Conservation (phyloP, 2,888 invertebrate genomes). For the Stratiomys singularior region DNA sequence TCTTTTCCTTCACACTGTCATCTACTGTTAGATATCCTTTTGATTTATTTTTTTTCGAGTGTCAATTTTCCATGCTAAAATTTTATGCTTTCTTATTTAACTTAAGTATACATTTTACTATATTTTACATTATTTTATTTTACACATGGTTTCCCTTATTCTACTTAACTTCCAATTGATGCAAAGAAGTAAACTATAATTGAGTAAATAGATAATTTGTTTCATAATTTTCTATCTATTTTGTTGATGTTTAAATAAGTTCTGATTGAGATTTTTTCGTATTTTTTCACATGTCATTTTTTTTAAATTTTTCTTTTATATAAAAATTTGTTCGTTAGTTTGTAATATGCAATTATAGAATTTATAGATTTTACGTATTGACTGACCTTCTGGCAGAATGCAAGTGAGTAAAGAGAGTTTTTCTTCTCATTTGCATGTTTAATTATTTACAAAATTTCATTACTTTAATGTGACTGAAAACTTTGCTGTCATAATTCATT, state of each 20-base stretch:
- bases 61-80: constrained; percentile 16
- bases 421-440: too few relatives aligned
- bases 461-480: too few relatives aligned
- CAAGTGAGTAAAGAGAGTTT: not conserved
- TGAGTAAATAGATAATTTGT: constrained; percentile 24
- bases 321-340: constrained; percentile 1
- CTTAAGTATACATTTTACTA: constrained; percentile 22
- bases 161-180: constrained; percentile 2
- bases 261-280: constrained; percentile 18
- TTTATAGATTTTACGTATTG: constrained; percentile 31
- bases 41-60: not conserved
- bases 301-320: constrained; percentile 27
- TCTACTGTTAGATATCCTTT: not conserved
- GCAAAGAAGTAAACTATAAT: constrained; percentile 16
- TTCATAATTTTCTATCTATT: constrained; percentile 43
- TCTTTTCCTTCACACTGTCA: too few relatives aligned
- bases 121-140: constrained; percentile 37
- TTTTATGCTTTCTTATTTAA: not conserved
- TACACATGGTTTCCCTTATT: constrained; percentile 17
- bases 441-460: too few relatives aligned
- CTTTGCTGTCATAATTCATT: too few relatives aligned
- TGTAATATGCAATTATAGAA: constrained; percentile 4
- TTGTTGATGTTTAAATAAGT: constrained; percentile 37
- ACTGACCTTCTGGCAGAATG: constrained; percentile 18
- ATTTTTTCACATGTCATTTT: not conserved